phyloP scores from a whole-genome alignment of 2,888 invertebrate genomes.

The Ophion slaviceki region DNA sequence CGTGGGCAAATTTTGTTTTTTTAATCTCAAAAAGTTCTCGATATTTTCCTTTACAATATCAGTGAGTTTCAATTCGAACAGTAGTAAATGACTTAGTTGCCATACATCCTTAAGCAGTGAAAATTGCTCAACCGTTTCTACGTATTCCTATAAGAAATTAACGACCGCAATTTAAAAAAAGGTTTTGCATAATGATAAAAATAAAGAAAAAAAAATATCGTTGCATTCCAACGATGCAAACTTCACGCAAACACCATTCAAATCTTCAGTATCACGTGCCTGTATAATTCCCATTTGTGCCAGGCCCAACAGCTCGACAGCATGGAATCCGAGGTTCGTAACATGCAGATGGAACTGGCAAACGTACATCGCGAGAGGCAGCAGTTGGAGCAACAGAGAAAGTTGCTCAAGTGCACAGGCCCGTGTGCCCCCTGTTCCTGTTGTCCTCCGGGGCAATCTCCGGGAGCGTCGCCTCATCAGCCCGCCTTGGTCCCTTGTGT shows the following conservation, averaged over 20 bases:
- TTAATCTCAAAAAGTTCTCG: too few relatives aligned
- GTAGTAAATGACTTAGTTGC: too few relatives aligned
- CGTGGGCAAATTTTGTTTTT: too few relatives aligned
- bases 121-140: too few relatives aligned
- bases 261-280: background rate
- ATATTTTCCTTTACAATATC: too few relatives aligned
- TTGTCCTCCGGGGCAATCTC: conserved; percentile 71
- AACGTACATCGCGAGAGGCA: conserved; percentile 85
- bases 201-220: too few relatives aligned
- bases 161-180: too few relatives aligned
- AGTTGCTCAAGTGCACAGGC: conserved; percentile 79
- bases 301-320: conserved; percentile 87
- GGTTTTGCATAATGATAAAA: too few relatives aligned
- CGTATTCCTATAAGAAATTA: too few relatives aligned
- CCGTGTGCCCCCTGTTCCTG: conserved; percentile 79
- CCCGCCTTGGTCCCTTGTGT: conserved; percentile 45
- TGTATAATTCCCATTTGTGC: conserved; percentile 10
- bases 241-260: background rate
- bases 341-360: conserved; percentile 85
- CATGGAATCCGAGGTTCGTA: conserved; percentile 86
- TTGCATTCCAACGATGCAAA: too few relatives aligned
- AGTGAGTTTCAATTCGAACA: too few relatives aligned
- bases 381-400: conserved; percentile 84
- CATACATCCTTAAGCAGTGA: too few relatives aligned
- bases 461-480: conserved; percentile 49